These are phyloP conservation scores for Sapajus apella DNA, from an alignment of 2,113 vertebrate species.

Conservation along the genomic window DNA sequence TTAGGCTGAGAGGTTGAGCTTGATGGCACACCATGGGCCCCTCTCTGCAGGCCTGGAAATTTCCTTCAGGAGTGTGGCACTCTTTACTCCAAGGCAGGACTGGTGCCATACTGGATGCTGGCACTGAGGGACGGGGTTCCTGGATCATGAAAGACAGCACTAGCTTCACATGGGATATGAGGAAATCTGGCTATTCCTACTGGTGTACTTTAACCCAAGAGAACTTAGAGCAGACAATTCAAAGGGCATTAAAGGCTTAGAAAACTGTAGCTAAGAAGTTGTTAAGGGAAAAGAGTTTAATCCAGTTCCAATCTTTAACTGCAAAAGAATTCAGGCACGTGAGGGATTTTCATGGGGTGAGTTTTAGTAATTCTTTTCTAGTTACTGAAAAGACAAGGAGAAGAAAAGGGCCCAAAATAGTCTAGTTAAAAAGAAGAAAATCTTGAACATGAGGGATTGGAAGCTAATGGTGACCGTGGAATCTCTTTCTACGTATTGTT, in stretches of 20 bases:
- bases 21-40: conserved; percentile 62
- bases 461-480: not conserved
- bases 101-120: conserved; percentile 38
- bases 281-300: conserved; percentile 22
- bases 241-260: conserved; percentile 31
- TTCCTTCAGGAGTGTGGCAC: conserved; percentile 62
- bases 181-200: not conserved
- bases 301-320: not conserved
- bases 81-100: conserved; percentile 46
- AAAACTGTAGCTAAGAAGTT: conserved; percentile 11
- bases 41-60: conserved; percentile 45
- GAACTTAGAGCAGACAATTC: not conserved
- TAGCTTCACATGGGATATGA: not conserved
- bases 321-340: not conserved
- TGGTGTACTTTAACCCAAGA: not conserved
- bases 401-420: not conserved
- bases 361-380: not conserved
- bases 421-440: not conserved
- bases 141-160: not conserved
- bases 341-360: not conserved
- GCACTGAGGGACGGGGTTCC: not conserved
- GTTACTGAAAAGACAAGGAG: not conserved
- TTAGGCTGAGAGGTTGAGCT: conserved; percentile 61
- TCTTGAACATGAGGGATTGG: not conserved
- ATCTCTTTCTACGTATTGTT: not conserved